Evolutionary conservation across 2,888 invertebrate species (phyloP).

Genomic region (Dryobota labecula): DNA sequence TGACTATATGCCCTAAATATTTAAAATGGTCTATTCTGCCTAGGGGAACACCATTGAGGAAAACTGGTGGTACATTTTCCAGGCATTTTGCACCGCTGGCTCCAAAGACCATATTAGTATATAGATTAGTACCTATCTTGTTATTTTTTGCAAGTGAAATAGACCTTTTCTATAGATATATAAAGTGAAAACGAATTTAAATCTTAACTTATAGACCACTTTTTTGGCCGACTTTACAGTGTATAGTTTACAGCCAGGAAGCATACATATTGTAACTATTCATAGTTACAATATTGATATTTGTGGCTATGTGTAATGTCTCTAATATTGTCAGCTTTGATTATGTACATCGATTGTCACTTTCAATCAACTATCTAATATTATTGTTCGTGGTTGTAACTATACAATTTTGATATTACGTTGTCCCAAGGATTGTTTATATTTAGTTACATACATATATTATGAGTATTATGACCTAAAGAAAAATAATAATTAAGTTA

Average conservation of each 20-base stretch:
- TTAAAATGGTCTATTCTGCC: too few species aligned
- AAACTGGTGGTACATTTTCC: too few species aligned
- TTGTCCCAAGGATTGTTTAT: not conserved
- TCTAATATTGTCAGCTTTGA: not conserved
- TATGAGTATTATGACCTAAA: not conserved
- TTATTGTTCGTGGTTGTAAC: not conserved
- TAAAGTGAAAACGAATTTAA: not conserved
- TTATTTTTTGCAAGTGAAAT: not conserved
- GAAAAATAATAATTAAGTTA: not conserved
- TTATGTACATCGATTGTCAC: not conserved
- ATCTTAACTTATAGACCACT: not conserved
- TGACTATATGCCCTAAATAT: too few species aligned
- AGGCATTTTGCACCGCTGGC: too few species aligned
- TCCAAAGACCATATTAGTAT: too few species aligned
- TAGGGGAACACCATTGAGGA: too few species aligned
- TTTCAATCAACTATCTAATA: not conserved
- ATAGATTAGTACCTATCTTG: too few species aligned
- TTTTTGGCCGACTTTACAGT: not conserved
- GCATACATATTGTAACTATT: slow-evolving; percentile 5
- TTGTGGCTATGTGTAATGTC: not conserved
- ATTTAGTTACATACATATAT: not conserved
- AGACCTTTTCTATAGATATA: not conserved
- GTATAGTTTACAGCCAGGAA: not conserved
- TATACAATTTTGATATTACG: not conserved
- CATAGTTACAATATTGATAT: not conserved